phyloP scores from a whole-genome alignment of 2,797 vertebrate species.

The Lepus townsendii region DNA sequence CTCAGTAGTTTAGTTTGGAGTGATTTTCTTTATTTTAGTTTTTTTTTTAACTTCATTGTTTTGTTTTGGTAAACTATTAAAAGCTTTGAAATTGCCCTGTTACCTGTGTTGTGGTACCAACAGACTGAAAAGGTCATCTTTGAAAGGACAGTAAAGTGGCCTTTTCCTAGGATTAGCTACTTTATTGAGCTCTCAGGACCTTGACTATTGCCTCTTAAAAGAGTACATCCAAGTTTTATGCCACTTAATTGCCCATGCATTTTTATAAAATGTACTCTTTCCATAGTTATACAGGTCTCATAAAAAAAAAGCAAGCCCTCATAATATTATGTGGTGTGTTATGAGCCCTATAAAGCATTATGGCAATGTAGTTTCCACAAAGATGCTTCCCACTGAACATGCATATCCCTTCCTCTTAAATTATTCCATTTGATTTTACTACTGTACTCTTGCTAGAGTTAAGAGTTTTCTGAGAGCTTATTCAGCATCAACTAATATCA shows the following conservation, averaged over 20 bases:
- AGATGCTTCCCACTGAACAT: background rate
- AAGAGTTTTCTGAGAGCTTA: slow-evolving; percentile 46
- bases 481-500: background rate
- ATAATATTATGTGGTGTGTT: background rate
- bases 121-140: slow-evolving; percentile 9
- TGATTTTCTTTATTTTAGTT: background rate
- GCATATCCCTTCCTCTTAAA: slow-evolving; percentile 34
- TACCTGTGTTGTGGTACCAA: background rate
- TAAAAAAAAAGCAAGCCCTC: slow-evolving; percentile 39
- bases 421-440: slow-evolving; percentile 42
- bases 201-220: slow-evolving; percentile 38
- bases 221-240: slow-evolving; percentile 17
- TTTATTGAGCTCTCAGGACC: background rate
- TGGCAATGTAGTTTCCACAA: background rate
- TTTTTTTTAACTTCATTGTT: background rate
- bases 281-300: slow-evolving; percentile 5
- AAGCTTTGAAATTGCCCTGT: background rate
- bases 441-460: background rate
- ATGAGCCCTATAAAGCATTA: background rate
- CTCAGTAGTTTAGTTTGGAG: background rate
- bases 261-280: slow-evolving; percentile 59
- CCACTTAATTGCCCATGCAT: slow-evolving; percentile 46
- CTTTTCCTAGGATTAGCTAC: slow-evolving; percentile 27
- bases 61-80: background rate
- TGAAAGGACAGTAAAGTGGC: slow-evolving; percentile 43